Evolutionary conservation across 2,888 invertebrate species (phyloP).

Genomic region (Leptura quadrifasciata): DNA sequence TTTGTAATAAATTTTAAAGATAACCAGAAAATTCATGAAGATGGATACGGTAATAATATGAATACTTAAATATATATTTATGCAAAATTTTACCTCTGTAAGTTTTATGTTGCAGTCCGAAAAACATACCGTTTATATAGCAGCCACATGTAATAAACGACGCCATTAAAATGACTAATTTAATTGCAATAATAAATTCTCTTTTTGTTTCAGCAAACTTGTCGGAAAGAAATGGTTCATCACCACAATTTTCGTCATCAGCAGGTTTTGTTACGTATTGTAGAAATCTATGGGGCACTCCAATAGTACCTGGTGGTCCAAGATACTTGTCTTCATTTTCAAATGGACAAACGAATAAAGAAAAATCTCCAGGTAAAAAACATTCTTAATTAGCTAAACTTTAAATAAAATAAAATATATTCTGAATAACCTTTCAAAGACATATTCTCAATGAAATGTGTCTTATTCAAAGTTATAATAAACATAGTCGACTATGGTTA

Average conservation of each 20-base stretch:
- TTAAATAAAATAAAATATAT: background rate
- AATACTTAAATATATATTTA: no score
- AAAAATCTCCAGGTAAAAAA: slow-evolving; percentile 66
- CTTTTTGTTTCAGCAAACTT: slow-evolving; percentile 54
- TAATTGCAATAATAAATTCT: background rate
- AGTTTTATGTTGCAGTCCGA: no score
- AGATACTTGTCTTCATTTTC: slow-evolving; percentile 66
- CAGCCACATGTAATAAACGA: background rate
- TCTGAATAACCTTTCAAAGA: no score
- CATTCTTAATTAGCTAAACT: background rate
- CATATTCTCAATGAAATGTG: no score
- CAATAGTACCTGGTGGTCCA: slow-evolving; percentile 67
- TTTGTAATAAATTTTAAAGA: no score
- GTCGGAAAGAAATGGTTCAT: slow-evolving; percentile 58
- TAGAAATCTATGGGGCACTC: slow-evolving; percentile 70
- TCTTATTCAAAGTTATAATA: no score
- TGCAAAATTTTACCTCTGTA: no score
- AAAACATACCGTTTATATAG: no score
- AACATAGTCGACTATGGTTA: no score
- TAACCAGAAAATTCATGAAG: no score
- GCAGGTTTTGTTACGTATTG: slow-evolving; percentile 71
- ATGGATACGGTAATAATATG: no score
- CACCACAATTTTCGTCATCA: slow-evolving; percentile 61
- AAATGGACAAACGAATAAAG: slow-evolving; percentile 62
- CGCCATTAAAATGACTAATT: background rate